phyloP scores from a whole-genome alignment of 2,888 invertebrate genomes.

The Drosophila antonietae region DNA sequence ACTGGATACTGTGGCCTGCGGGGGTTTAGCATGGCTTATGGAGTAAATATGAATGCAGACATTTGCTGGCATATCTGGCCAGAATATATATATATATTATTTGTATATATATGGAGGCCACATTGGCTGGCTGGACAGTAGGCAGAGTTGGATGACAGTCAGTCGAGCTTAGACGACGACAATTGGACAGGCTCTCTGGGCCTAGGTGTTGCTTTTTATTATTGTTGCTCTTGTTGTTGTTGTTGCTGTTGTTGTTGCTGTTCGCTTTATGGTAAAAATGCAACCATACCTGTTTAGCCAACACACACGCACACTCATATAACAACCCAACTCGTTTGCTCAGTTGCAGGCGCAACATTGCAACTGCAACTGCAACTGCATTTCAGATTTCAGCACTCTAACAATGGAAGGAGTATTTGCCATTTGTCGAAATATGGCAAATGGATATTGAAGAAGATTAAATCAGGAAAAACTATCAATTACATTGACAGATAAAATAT shows the following conservation, averaged over 20 bases:
- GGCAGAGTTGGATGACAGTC: conserved; percentile 64
- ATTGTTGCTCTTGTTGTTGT: conserved; percentile 37
- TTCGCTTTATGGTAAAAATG: conserved; percentile 79
- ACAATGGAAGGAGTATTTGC: conserved; percentile 9
- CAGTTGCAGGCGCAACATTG: conserved; percentile 59
- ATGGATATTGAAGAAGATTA: background rate
- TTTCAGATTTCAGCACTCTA: conserved; percentile 53
- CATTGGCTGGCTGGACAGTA: conserved; percentile 50
- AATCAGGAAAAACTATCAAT: no score
- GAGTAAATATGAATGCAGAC: conserved; percentile 65
- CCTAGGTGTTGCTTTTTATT: conserved; percentile 78
- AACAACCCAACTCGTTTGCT: conserved; percentile 62
- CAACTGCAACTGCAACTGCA: conserved; percentile 73
- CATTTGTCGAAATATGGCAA: conserved; percentile 2
- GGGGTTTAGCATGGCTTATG: conserved; percentile 46
- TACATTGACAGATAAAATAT: no score
- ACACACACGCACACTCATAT: conserved; percentile 43
- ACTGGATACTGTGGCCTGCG: conserved; percentile 21
- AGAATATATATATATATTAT: conserved; percentile 34
- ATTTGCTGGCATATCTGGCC: conserved; percentile 57
- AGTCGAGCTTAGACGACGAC: conserved; percentile 58
- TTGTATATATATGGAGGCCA: conserved; percentile 22
- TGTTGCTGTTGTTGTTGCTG: conserved; percentile 42
- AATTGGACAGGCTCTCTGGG: conserved; percentile 56
- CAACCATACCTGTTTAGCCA: conserved; percentile 81